Base-by-base conservation (phyloP, 2,888 invertebrate genomes). In the Crocallis elinguaria region DNA sequence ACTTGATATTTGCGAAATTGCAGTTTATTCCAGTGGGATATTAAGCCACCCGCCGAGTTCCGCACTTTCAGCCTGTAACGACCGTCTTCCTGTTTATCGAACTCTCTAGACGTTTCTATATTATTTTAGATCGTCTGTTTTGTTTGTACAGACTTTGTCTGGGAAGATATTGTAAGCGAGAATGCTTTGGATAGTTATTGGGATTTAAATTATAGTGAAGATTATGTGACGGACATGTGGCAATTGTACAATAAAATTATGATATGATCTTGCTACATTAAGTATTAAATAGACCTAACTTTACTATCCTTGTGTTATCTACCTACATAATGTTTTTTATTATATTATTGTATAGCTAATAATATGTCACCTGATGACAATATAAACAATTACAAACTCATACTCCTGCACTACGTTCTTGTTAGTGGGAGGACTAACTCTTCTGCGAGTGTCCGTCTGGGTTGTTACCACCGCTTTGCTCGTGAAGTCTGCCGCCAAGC, bases 21-120 rank as follows among this genome's bases (percentile, higher is more conserved):
- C 86, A 77, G 72, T 78, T 62, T 78, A 75, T 78, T 86, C 88
- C 88, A 84, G 53, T 58, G 88, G 87, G 88, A 88, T 84, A 87
- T 86, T 86, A 83, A 79, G 69, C 78, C 78, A 73, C 80, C 80
- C 81, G 80, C 73, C 71, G 82, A 68, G 77, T 76, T 74, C 71
- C 69, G 64, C 65, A 70, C 67, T 73, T 75, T 71, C 64, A 67
- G 69, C 68, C 71, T 75, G 79, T 74, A 79, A 75, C 73, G 62
- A 64, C 58, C 59, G 43, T 53, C 73, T 84, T 86, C 81, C 82
- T 84, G 83, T 83, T 84, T 83, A 83, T 83, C 80, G 77, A 78
- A 69, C 65, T 66, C 61, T 66, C 64, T 66, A 62, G 66, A 75
- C 73, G 56, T 57, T 57, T 41, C 54, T 57, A 42, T 64, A 52